Evolutionary conservation across 2,888 invertebrate species (phyloP).

Genomic region (Patella ulyssiponensis): DNA sequence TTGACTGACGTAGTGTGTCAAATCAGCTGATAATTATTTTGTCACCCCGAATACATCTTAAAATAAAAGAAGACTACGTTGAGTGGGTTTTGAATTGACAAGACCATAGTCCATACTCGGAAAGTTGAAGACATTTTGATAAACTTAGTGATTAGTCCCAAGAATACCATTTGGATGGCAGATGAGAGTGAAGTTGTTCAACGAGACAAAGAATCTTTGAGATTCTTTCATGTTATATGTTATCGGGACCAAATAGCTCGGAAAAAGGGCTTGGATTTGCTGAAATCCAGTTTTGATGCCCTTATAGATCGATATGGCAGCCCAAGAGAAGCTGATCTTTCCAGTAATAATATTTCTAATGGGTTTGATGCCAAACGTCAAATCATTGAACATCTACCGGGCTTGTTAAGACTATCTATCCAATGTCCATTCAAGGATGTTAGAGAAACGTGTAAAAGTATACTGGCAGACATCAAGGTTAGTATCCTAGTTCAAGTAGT

Average conservation of each 20-base stretch:
- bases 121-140: too few species aligned
- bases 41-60: too few species aligned
- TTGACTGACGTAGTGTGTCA: too few species aligned
- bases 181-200: slow-evolving; percentile 18
- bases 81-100: too few species aligned
- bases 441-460: slow-evolving; percentile 76
- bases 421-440: slow-evolving; percentile 78
- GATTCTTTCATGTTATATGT: slow-evolving; percentile 42
- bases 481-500: slow-evolving; percentile 41
- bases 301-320: slow-evolving; percentile 53
- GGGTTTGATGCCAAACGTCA: slow-evolving; percentile 72
- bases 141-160: too few species aligned
- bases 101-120: too few species aligned
- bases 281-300: slow-evolving; percentile 40
- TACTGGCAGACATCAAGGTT: slow-evolving; percentile 77
- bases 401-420: slow-evolving; percentile 76
- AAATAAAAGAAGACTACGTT: too few species aligned
- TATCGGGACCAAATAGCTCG: slow-evolving; percentile 38
- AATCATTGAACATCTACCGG: slow-evolving; percentile 75
- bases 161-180: slow-evolving; percentile 30
- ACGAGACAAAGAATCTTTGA: slow-evolving; percentile 39
- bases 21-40: too few species aligned
- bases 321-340: slow-evolving; percentile 24
- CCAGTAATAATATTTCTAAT: slow-evolving; percentile 21
- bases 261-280: slow-evolving; percentile 35